Conservation (phyloP, 2,888 invertebrate genomes). For the Oegoconia quadripuncta region DNA sequence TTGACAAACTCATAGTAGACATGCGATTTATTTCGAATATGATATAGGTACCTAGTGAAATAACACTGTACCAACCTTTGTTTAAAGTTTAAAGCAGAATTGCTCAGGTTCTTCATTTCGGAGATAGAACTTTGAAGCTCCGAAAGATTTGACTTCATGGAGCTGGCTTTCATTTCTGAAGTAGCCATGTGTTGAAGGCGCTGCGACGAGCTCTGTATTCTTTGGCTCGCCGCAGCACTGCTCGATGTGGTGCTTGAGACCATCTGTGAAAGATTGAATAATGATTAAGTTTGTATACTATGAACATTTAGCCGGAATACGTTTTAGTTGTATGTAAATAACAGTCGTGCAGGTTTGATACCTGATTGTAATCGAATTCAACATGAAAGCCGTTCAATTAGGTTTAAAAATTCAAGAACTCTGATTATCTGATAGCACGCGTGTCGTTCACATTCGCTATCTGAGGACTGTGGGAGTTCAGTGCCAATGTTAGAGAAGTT, state of each 20-base stretch:
- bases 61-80: conserved; percentile 50
- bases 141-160: conserved; percentile 88
- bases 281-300: too few species aligned
- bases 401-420: not conserved
- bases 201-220: conserved; percentile 78
- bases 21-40: too few species aligned
- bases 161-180: conserved; percentile 89
- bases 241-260: conserved; percentile 80
- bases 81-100: conserved; percentile 64
- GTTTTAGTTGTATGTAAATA: not conserved
- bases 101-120: conserved; percentile 89
- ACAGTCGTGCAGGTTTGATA: not conserved
- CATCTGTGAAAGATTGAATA: conserved; percentile 46
- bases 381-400: too few species aligned
- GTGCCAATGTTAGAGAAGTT: conserved; percentile 71
- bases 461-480: conserved; percentile 71
- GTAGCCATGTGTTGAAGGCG: conserved; percentile 75
- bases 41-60: conserved; percentile 49
- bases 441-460: conserved; percentile 47
- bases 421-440: not conserved
- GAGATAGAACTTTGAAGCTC: conserved; percentile 91
- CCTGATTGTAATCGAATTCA: not conserved
- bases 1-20: too few species aligned
- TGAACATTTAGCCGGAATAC: too few species aligned
- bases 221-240: conserved; percentile 80